Evolutionary conservation across 2,113 vertebrate genomes (phyloP), one percentile per base, ranked within the genome.

Genomic region (Notiomystis cincta): DNA sequence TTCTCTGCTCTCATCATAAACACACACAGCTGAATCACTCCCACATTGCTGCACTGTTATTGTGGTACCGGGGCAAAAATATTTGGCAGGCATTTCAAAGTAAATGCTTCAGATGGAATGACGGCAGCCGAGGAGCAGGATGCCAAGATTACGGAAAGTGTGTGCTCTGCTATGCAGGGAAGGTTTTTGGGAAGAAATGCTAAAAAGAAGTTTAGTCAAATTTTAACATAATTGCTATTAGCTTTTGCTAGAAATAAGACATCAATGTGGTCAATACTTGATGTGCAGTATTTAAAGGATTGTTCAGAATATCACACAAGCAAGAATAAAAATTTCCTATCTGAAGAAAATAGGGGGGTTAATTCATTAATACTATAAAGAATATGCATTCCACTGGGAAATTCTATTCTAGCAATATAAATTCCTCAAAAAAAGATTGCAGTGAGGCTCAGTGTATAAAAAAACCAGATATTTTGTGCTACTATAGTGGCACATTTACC

Each of bases 41-140:
- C 70, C 96, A 93, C 94, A 96, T 96, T 93, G 89, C 95, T 93
- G 78, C 21, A 17, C 91, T 98, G 96, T 97, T 98, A 95, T 97
- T 98, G 97, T 96, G 97, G 96, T 97, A 97, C 96, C 7, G 15
- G 86, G 97, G 97, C 96, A 98, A 98, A 98, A 98, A 97, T 98
- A 97, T 91, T 97, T 98, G 98, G 98, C 98, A 98, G 84, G 45
- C 47, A 93, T 98, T 98, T 98, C 98, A 98, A 98, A 98, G 98
- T 27, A 92, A 96, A 96, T 95, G 94, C 92, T 97, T 98, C 93
- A 89, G 94, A 83, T 97, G 67, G 80, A 98, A 92, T 98, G 97
- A 98, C 44, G 38, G 97, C 97, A 97, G 96, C 95, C 38, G 57
- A 92, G 85, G 85, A 97, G 89, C 45, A 94, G 95, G 94, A 96